Base-by-base conservation (phyloP, 2,113 vertebrate species). In the Gallinago paraguaiae region DNA sequence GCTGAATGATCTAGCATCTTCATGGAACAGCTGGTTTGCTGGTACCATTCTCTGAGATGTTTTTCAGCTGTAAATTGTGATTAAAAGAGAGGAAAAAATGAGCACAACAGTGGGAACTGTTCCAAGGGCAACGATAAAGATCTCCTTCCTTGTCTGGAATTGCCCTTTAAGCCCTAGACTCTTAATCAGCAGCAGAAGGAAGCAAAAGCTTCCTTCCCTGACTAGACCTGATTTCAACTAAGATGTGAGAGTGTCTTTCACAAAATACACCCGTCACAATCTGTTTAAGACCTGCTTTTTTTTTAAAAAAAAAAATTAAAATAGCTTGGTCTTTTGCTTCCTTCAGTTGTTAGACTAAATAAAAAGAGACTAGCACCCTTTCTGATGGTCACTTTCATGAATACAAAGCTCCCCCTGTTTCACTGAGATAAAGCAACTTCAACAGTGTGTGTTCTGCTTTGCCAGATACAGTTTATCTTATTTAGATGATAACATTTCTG, bases 131-230 rank as follows among this genome's bases (percentile, higher is more conserved):
- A 39, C 2, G 94, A 97, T 97, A 97, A 95, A 79, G 82, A 97
- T 97, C 93, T 93, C 86, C 68, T 91, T 86, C 83, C 91, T 96
- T 86, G 91, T 95, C 95, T 95, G 92, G 94, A 96, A 78, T 84
- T 79, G 95, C 91, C 95, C 90, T 96, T 97, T 96, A 97, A 97
- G 80, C 91, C 80, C 41, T 70, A 91, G 92, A 95, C 92, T 75
- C 92, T 92, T 95, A 95, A 97, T 96, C 95, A 97, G 87, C 93
- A 94, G 60, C 68, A 90, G 96, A 93, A 96, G 97, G 97, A 97
- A 97, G 89, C 90, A 94, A 97, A 96, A 92, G 64, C 88, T 97
- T 97, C 97, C 96, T 97, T 97, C 96, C 88, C 85, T 3, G 20
- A 56, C 80, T 57, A 82, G 95, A 91, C 93, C 64, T 79, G 88